These are phyloP conservation scores for Morpho deidamia DNA, from an alignment of 2,888 invertebrate species.

Conservation along the genomic window DNA sequence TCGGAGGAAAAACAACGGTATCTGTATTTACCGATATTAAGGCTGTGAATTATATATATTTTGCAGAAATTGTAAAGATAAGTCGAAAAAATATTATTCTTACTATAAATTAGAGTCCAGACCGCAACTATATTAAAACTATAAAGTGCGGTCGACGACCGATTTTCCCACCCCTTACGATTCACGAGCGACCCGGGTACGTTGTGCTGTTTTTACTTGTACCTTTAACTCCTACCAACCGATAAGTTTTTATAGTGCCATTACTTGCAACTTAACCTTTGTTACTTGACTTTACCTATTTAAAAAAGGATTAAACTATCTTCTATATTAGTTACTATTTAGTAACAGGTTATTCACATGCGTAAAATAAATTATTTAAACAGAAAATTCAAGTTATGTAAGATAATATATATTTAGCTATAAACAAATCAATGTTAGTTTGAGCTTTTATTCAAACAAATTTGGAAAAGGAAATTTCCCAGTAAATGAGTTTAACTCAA, in stretches of 20 bases:
- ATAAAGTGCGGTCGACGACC: conserved; percentile 66
- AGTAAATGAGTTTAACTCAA: no score
- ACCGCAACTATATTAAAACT: conserved; percentile 72
- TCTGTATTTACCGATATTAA: conserved; percentile 14
- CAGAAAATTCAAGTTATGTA: no score
- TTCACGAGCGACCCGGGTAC: conserved; percentile 34
- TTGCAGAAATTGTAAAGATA: conserved; percentile 33
- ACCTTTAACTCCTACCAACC: conserved; percentile 35
- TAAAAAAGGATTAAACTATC: conserved; percentile 15
- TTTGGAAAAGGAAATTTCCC: no score
- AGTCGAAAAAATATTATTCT: conserved; percentile 55
- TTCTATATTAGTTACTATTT: not conserved
- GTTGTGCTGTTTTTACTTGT: conserved; percentile 41
- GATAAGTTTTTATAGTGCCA: conserved; percentile 26
- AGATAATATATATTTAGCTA: no score
- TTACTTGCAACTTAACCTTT: conserved; percentile 26
- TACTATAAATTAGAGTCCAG: conserved; percentile 55
- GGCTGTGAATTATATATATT: conserved; percentile 18
- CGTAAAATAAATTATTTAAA: no score
- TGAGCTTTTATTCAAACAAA: no score
- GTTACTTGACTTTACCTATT: conserved; percentile 34
- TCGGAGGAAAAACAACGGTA: conserved; percentile 7
- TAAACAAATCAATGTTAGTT: no score
- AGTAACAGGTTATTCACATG: no score
- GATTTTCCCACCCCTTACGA: conserved; percentile 45